phyloP scores from a whole-genome alignment of 2,888 invertebrate species.

The Cryptophagus acutangulus region DNA sequence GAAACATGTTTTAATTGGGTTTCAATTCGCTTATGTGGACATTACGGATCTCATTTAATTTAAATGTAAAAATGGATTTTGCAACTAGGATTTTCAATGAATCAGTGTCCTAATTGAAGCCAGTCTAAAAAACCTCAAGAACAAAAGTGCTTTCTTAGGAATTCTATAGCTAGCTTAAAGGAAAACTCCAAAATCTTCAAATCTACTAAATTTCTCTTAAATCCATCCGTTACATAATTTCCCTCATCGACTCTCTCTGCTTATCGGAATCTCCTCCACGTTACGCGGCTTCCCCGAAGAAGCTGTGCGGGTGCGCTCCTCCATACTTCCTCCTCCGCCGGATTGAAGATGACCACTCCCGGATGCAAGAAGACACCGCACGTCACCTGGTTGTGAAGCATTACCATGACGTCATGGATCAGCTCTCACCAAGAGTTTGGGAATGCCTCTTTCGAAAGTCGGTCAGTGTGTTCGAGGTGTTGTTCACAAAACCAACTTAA shows the following conservation, averaged over 20 bases:
- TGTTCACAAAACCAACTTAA: background rate
- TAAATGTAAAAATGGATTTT: background rate
- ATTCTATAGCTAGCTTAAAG: no score
- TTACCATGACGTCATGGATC: constrained; percentile 33
- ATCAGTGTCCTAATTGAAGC: no score
- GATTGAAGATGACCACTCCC: constrained; percentile 24
- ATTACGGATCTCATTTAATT: constrained; percentile 12
- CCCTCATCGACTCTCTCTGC: no score
- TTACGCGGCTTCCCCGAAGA: no score
- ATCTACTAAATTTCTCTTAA: no score
- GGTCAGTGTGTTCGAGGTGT: constrained; percentile 39
- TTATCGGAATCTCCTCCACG: no score
- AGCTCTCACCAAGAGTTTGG: constrained; percentile 38
- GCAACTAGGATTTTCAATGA: constrained; percentile 1
- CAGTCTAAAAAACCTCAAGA: no score
- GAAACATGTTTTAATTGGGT: constrained; percentile 18
- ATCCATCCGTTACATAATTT: no score
- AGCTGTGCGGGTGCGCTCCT: no score
- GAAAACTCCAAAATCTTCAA: no score
- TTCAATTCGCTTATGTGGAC: constrained; percentile 10
- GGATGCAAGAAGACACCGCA: constrained; percentile 28
- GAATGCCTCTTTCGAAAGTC: constrained; percentile 41
- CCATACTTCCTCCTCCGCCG: constrained; percentile 1
- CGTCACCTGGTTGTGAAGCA: constrained; percentile 33
- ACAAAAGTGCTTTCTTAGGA: no score